Evolutionary conservation across 2,888 invertebrate genomes (phyloP).

Genomic region (Patella pellucida): DNA sequence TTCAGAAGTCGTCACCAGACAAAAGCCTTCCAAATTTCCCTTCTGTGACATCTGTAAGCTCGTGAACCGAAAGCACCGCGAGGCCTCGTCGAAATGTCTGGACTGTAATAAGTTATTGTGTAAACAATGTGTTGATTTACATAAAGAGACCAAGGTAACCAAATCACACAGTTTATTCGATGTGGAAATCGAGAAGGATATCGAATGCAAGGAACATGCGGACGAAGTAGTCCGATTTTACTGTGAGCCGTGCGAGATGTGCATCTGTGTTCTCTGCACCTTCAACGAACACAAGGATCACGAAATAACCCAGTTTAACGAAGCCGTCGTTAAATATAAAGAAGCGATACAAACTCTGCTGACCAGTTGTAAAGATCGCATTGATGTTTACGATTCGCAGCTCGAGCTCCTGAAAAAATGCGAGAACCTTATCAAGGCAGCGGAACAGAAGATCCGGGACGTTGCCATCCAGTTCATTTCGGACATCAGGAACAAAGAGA

Average conservation of each 20-base stretch:
- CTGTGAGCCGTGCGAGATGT: slow-evolving; percentile 71
- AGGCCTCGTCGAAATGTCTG: slow-evolving; percentile 70
- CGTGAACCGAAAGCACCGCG: slow-evolving; percentile 67
- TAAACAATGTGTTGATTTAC: slow-evolving; percentile 68
- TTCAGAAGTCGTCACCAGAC: slow-evolving; percentile 66
- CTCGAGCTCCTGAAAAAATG: slow-evolving; percentile 61
- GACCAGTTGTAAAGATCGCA: slow-evolving; percentile 64
- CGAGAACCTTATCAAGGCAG: slow-evolving; percentile 65
- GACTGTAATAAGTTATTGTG: slow-evolving; percentile 72
- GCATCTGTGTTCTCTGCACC: slow-evolving; percentile 71
- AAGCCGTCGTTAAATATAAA: slow-evolving; percentile 70
- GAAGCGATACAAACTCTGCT: slow-evolving; percentile 66
- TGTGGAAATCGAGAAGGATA: slow-evolving; percentile 71
- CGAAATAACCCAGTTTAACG: slow-evolving; percentile 66
- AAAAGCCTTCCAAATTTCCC: slow-evolving; percentile 68
- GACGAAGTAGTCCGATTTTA: slow-evolving; percentile 71
- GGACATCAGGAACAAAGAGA: slow-evolving; percentile 68
- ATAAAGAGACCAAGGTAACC: slow-evolving; percentile 70
- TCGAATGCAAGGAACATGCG: slow-evolving; percentile 70
- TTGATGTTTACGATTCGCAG: slow-evolving; percentile 64
- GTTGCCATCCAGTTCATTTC: slow-evolving; percentile 68
- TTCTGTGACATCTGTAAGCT: slow-evolving; percentile 71
- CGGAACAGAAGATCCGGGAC: slow-evolving; percentile 68
- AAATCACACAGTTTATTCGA: slow-evolving; percentile 71
- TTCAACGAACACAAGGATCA: slow-evolving; percentile 71